phyloP scores from a whole-genome alignment of 2,113 vertebrate species.

The Octodon degus region DNA sequence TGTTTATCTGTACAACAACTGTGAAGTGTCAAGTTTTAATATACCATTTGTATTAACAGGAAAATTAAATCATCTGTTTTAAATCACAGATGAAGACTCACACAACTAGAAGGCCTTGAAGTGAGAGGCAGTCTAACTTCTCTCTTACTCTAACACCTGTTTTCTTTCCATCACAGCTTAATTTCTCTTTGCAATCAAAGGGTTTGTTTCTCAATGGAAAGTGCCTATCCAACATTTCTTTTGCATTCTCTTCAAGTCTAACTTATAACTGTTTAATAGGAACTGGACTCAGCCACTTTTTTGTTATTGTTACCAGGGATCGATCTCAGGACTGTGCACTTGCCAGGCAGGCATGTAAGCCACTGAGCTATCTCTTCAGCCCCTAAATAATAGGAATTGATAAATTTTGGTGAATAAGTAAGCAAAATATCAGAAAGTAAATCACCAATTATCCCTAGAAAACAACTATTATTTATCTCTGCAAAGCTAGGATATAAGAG shows the following conservation, averaged over 20 bases:
- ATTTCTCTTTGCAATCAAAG: background rate
- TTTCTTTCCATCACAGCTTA: background rate
- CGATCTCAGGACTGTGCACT: too few species aligned
- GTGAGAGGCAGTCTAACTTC: background rate
- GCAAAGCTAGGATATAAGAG: background rate
- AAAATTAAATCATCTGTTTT: background rate
- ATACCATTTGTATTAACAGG: background rate
- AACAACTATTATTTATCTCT: background rate
- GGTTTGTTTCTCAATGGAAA: background rate
- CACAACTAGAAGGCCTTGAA: background rate
- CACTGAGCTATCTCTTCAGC: too few species aligned
- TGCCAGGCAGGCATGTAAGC: too few species aligned
- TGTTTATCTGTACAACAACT: background rate
- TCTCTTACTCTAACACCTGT: background rate
- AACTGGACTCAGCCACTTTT: too few species aligned
- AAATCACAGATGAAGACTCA: background rate
- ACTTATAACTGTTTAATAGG: background rate
- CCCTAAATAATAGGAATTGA: background rate
- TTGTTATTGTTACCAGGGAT: too few species aligned
- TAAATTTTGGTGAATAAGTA: slow-evolving; percentile 18
- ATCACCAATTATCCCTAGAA: background rate
- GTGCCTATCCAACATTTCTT: background rate
- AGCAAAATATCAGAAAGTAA: background rate
- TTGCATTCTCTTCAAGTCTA: slow-evolving; percentile 2
- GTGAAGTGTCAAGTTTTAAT: background rate